Evolutionary conservation across 2,113 vertebrate genomes (phyloP), one percentile per base, ranked within the genome.

Genomic region (Esox niger): DNA sequence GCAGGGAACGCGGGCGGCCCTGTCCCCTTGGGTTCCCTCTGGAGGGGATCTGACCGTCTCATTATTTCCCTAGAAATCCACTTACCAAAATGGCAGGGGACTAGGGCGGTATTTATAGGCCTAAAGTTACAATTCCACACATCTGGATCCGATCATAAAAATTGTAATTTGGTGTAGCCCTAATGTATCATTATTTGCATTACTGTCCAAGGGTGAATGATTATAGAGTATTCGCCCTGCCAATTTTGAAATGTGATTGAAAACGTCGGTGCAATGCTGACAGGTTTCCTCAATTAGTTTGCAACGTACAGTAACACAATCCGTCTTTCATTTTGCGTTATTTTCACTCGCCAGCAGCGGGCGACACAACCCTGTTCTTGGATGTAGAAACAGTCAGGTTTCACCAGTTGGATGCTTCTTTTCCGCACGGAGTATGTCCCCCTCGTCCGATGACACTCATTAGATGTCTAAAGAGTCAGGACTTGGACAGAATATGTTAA

Each of bases 81-180:
- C 78, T 81, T 68, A 76, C 32, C 74, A 69, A 79, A 79, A 68
- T 73, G 68, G 73, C 70, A 77, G 49, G 49, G 57, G 70, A 80
- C 63, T 13, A 4, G 7, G 77, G 68, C 61, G 43, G 64, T 72
- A 69, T 77, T 74, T 74, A 70, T 63, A 29, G 63, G 63, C 46
- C 68, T 79, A 70, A 43, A 66, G 69, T 86, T 89, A 64, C 82
- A 77, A 57, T 74, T 49, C 71, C 31, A 52, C 73, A 79, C 86
- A 86, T 89, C 86, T 89, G 86, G 81, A 71, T 15, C 0, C 21
- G 76, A 77, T 88, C 66, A 80, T 38, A 30, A 54, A 21, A 76
- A 21, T 58, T 63, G 47, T 38, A 70, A 60, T 72, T 79, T 81
- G 77, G 66, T 64, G 35, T 70, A 33, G 30, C 25, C 25, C n/a